A percentile compares a stretch with the other conserved stretches of the same genome.
phyloP scores from a whole-genome alignment of 2,113 vertebrate genomes.

The Zosterops borbonicus region DNA sequence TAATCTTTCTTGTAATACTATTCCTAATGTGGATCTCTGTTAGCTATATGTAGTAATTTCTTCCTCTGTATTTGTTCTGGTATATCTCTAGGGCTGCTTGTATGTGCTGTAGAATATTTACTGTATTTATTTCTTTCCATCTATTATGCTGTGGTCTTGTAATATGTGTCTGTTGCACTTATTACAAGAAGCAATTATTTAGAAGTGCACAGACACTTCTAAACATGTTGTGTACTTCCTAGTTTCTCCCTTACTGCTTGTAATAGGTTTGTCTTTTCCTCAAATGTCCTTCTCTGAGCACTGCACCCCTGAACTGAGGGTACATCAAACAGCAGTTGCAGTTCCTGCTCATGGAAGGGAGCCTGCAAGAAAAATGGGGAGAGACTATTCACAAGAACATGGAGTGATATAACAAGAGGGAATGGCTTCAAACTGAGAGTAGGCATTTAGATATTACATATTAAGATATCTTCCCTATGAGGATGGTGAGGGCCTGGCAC shows the following conservation, averaged over 20 bases:
- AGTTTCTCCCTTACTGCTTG: background rate
- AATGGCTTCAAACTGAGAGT: background rate
- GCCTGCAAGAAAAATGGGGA: background rate
- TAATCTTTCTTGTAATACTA: conserved; percentile 52
- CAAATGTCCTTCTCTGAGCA: background rate
- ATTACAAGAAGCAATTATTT: background rate
- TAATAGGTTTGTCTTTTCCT: background rate
- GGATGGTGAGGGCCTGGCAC: background rate
- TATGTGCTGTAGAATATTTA: background rate
- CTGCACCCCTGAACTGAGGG: background rate
- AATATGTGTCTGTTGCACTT: background rate
- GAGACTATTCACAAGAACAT: background rate
- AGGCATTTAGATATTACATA: background rate
- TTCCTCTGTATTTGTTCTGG: conserved; percentile 38
- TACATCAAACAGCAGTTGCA: background rate
- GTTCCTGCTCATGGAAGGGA: background rate
- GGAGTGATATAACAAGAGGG: background rate
- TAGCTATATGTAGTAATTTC: conserved; percentile 40
- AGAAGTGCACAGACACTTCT: background rate
- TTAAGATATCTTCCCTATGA: background rate
- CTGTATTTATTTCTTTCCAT: background rate
- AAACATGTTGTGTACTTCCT: background rate
- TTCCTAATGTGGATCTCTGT: conserved; percentile 42
- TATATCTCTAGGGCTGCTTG: conserved; percentile 6
- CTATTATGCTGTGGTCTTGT: background rate